Base-by-base conservation (phyloP, 64 coral and sea anemone species). In the Actinia tenebrosa region DNA sequence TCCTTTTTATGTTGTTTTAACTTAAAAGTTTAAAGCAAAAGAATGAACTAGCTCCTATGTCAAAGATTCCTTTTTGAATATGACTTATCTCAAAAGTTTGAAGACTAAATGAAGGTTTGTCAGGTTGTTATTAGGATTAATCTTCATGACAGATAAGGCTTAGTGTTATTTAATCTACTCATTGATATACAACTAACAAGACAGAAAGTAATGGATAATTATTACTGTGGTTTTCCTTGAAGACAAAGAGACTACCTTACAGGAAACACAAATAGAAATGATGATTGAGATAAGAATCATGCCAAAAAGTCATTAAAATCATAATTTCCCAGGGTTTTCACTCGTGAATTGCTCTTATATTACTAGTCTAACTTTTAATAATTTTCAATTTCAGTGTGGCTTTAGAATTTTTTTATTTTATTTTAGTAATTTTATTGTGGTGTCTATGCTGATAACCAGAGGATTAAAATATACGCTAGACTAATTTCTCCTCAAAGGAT, bases 161-260 rank as follows among this genome's bases (percentile, higher is more conserved):
- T n/a, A n/a, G 20, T 75, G 69, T 37, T 30, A 75, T 75, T 42
- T 30, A 37, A 75, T 75, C 69, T 75, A 30, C 69, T 42, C 25
- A 75, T 75, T 75, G 69, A 81, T 81, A 16, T 81, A 53, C 79
- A 81, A n/a, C 79, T 1, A 52, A 81, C 79, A 81, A 81, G 43
- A 20, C 79, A 45, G 53, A 45, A 50, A 0, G 44, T 10, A 81
- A 50, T 81, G 44, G 43, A 10, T 81, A 53, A 81, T 81, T 37
- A 37, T 37, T 53, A 19, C 22, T 81, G 79, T 81, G 79, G 79
- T 81, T 81, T 18, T 10, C 50, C 18, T 81, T 50, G 79, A 81
- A 81, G 79, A 81, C 79, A 81, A 53, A 81, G 16, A 81, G 79
- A 53, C 79, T 45, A 14, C 79, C 17, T 45, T 22, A 81, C 79